These are phyloP conservation scores for Phragmatobia fuliginosa DNA, from an alignment of 2,888 invertebrate genomes.

Conservation along the genomic window DNA sequence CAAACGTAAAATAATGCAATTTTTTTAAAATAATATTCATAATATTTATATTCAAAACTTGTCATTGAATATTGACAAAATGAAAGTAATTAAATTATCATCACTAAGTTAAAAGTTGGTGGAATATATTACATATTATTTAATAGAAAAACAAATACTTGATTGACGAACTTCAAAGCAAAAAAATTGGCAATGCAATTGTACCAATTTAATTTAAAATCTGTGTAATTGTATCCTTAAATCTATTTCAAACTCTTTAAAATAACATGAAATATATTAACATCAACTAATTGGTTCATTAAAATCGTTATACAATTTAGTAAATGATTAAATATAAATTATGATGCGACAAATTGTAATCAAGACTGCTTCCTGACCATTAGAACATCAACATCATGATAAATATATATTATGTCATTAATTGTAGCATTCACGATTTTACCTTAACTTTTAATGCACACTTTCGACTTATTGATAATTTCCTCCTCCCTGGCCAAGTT, in stretches of 20 bases:
- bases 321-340: background rate
- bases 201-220: background rate
- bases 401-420: background rate
- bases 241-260: too few relatives aligned
- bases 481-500: too few relatives aligned
- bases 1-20: background rate
- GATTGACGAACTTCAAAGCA: background rate
- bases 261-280: slow-evolving; percentile 1
- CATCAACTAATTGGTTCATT: background rate
- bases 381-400: background rate
- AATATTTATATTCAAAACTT: slow-evolving; percentile 1
- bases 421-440: background rate
- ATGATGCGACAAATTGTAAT: slow-evolving; percentile 10
- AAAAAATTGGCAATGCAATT: background rate
- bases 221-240: too few relatives aligned
- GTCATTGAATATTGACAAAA: background rate
- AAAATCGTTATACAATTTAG: background rate
- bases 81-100: background rate
- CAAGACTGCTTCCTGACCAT: slow-evolving; percentile 17
- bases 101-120: background rate
- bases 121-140: slow-evolving; percentile 9
- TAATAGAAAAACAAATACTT: background rate
- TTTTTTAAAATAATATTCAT: background rate
- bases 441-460: background rate
- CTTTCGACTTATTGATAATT: slow-evolving; percentile 3